These are phyloP conservation scores for Pyxicephalus adspersus DNA, from an alignment of 2,113 vertebrate genomes.

Conservation along the genomic window DNA sequence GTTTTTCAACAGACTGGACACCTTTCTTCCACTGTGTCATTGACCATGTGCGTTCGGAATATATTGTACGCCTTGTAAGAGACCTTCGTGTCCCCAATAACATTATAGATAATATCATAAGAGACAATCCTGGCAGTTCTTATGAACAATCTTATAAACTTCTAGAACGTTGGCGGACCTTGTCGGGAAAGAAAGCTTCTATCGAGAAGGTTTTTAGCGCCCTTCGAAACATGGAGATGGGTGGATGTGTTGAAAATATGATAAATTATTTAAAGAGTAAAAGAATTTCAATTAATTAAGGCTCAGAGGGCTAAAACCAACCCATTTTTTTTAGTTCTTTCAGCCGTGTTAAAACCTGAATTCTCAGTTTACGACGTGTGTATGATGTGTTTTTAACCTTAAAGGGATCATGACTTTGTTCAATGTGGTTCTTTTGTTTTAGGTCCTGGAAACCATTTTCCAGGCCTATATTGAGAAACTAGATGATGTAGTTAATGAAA, in stretches of 20 bases:
- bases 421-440: too few relatives aligned
- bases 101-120: not conserved
- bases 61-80: constrained; percentile 44
- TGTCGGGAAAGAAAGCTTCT: constrained; percentile 19
- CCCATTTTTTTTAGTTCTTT: too few relatives aligned
- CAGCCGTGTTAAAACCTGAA: too few relatives aligned
- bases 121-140: not conserved
- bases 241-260: constrained; percentile 7
- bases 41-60: fast-evolving
- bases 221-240: not conserved
- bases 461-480: too few relatives aligned
- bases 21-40: constrained; percentile 6
- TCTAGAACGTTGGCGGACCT: constrained; percentile 42
- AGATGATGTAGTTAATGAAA: too few relatives aligned
- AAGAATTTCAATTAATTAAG: not conserved
- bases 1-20: constrained; percentile 54
- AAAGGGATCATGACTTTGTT: too few relatives aligned
- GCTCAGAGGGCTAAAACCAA: too few relatives aligned
- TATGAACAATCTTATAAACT: constrained; percentile 54
- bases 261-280: not conserved
- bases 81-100: constrained; percentile 26
- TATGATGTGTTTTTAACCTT: too few relatives aligned
- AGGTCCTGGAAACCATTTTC: too few relatives aligned
- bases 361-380: too few relatives aligned
- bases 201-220: constrained; percentile 53